Percentiles rank a stretch among this genome's conserved stretches.
Conservation (phyloP, 64 coral and sea anemone species). For the Cladopsammia gracilis region DNA sequence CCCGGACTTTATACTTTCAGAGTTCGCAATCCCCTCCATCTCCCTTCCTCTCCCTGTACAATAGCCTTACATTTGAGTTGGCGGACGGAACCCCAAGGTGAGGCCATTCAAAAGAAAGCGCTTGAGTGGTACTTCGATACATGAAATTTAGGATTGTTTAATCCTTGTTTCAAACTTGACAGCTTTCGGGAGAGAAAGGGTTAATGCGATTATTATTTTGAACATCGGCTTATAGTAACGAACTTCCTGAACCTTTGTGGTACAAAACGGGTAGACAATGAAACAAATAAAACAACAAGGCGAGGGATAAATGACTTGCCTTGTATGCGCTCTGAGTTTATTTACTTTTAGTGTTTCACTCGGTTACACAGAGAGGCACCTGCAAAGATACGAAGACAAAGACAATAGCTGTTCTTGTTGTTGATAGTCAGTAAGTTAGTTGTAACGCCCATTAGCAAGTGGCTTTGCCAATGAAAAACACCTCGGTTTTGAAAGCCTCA, state of each 20-base stretch:
- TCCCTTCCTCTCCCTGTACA: too few relatives aligned
- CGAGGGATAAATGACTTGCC: constrained; percentile 23
- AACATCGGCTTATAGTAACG: background rate
- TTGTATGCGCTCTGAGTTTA: constrained; percentile 18
- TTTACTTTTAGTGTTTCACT: constrained; percentile 39
- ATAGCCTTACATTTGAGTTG: too few relatives aligned
- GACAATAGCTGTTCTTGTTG: constrained; percentile 9
- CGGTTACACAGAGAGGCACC: constrained; percentile 30
- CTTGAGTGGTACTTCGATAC: too few relatives aligned
- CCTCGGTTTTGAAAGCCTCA: background rate
- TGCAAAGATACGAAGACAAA: background rate
- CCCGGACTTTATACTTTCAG: too few relatives aligned
- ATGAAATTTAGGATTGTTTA: too few relatives aligned
- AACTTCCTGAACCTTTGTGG: background rate
- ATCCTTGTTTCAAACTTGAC: too few relatives aligned
- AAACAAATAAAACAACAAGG: background rate
- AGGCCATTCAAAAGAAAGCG: too few relatives aligned
- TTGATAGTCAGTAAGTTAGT: background rate
- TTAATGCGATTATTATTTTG: background rate
- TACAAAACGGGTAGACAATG: background rate
- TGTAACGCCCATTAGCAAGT: constrained; percentile 34
- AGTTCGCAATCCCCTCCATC: too few relatives aligned
- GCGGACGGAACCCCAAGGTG: too few relatives aligned
- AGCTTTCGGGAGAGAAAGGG: background rate
- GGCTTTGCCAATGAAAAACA: background rate